Percentiles rank a stretch among this genome's conserved stretches.
Conservation (phyloP, 37 sponge, comb jelly and placozoan species). For the Bolinopsis microptera region DNA sequence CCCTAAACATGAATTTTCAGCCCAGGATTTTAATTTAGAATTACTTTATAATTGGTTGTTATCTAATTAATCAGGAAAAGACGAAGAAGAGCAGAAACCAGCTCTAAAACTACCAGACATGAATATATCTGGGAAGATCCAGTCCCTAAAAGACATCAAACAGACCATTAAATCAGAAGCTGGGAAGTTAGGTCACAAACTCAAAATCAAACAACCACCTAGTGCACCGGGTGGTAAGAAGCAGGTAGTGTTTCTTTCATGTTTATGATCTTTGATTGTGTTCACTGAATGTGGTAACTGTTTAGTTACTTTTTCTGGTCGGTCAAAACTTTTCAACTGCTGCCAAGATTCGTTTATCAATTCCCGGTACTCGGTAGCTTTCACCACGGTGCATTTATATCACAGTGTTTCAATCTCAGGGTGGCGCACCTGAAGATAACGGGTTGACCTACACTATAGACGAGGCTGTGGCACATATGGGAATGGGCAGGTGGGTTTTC, state of each 20-base stretch:
- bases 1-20: too few species aligned
- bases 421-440: background rate
- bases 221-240: background rate
- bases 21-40: too few species aligned
- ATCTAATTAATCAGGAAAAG: too few species aligned
- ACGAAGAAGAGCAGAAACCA: background rate
- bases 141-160: slow-evolving; percentile 9
- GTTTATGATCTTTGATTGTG: too few species aligned
- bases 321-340: too few species aligned
- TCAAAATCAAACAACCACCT: background rate
- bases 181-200: background rate
- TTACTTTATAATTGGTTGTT: too few species aligned
- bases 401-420: too few species aligned
- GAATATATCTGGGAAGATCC: background rate
- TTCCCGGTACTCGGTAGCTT: too few species aligned
- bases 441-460: background rate
- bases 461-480: background rate
- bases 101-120: background rate
- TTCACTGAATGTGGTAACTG: too few species aligned
- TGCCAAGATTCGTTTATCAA: too few species aligned
- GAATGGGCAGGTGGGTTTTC: slow-evolving; percentile 17
- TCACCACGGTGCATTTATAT: too few species aligned
- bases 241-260: background rate
- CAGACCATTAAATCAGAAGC: slow-evolving; percentile 16
- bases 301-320: too few species aligned